These are phyloP conservation scores for Sebastes fasciatus DNA, from an alignment of 2,113 vertebrate species.

Conservation along the genomic window DNA sequence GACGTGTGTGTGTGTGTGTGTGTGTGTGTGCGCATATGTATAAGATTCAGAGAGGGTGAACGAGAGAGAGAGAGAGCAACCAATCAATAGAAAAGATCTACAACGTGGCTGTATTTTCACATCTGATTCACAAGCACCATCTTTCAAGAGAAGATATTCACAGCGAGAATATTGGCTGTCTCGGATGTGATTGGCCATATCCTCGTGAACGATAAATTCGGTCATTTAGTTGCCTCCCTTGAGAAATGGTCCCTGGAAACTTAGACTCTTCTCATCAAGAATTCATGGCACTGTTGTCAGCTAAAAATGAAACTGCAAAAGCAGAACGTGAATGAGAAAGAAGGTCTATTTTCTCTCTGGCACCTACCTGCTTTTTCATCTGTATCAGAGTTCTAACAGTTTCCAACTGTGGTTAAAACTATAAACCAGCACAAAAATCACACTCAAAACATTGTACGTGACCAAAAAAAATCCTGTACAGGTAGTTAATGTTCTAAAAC, in stretches of 20 bases:
- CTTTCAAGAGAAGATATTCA: constrained; percentile 8
- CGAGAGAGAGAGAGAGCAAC: background rate
- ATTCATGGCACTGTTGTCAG: constrained; percentile 30
- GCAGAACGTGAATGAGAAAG: constrained; percentile 6
- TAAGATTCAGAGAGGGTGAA: background rate
- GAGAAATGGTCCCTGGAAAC: constrained; percentile 8
- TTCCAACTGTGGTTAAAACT: background rate
- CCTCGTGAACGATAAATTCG: background rate
- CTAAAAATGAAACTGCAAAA: constrained; percentile 15
- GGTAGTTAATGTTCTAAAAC: no score
- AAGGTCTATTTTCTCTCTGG: background rate
- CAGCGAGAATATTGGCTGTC: background rate
- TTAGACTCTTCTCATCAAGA: constrained; percentile 30
- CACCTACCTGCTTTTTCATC: background rate
- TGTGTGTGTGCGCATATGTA: constrained; percentile 1
- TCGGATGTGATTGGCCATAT: constrained; percentile 1
- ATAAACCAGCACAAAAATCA: no score
- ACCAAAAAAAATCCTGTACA: no score
- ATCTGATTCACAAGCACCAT: constrained; percentile 28
- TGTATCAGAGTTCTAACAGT: no score
- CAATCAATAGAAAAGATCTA: background rate
- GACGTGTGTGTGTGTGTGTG: background rate
- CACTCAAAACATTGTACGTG: no score
- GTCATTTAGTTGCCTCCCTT: background rate
- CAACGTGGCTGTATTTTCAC: constrained; percentile 9